phyloP scores from a whole-genome alignment of 1,140 invertebrate genomes.

The Drosophila triauraria region DNA sequence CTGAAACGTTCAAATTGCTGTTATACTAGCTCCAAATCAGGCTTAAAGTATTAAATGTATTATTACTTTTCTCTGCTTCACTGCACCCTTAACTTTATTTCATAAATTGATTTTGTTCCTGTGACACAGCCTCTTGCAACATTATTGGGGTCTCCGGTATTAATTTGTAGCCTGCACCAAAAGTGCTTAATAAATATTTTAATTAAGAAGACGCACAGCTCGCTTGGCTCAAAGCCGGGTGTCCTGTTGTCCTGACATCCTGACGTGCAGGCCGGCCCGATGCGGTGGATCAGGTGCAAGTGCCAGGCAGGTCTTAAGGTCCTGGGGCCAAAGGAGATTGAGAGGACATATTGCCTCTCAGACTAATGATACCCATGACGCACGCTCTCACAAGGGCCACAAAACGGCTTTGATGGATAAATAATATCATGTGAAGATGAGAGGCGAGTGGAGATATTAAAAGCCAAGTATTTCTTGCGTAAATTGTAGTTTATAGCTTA shows the following conservation, averaged over 20 bases:
- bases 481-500: neutral
- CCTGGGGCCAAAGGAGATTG: conserved; percentile 22
- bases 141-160: conserved; percentile 43
- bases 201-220: conserved; percentile 53
- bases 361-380: conserved; percentile 37
- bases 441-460: conserved; percentile 2
- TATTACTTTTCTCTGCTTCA: neutral
- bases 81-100: conserved; percentile 27
- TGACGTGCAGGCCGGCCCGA: conserved; percentile 12
- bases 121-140: neutral
- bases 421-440: conserved; percentile 18
- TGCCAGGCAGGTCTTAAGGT: conserved; percentile 37
- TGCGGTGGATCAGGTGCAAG: conserved; percentile 34
- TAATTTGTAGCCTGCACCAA: conserved; percentile 77
- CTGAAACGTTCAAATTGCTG: neutral
- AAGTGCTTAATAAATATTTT: conserved; percentile 80
- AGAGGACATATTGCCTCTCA: conserved; percentile 24
- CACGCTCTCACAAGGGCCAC: conserved; percentile 8
- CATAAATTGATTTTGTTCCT: conserved; percentile 29
- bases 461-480: neutral
- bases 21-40: neutral
- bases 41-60: too few relatives aligned
- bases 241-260: neutral
- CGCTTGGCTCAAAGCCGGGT: conserved; percentile 22
- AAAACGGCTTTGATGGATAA: conserved; percentile 33